These are phyloP conservation scores for Atrichornis clamosus DNA, from an alignment of 2,113 vertebrate species.

Conservation along the genomic window DNA sequence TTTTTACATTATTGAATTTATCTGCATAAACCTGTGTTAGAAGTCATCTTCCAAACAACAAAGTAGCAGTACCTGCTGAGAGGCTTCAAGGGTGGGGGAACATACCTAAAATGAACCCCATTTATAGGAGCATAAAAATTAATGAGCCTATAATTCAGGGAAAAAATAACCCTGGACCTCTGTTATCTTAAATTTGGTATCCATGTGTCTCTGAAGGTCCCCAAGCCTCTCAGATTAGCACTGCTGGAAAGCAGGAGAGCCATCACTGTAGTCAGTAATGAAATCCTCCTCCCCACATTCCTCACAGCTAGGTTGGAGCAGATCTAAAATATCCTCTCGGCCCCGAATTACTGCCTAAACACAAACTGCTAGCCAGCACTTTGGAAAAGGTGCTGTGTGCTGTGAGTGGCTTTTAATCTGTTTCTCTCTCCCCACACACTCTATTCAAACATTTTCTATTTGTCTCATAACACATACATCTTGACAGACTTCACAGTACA, in stretches of 20 bases:
- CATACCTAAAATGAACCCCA: background rate
- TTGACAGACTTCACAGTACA: background rate
- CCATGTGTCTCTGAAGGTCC: background rate
- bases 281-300: background rate
- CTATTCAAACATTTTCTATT: background rate
- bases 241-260: background rate
- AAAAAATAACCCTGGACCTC: background rate
- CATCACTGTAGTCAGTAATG: background rate
- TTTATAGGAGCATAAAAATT: background rate
- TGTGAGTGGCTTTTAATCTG: background rate
- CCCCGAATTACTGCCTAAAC: background rate
- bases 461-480: slow-evolving; percentile 22
- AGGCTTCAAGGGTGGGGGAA: background rate
- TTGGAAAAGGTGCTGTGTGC: background rate
- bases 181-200: background rate
- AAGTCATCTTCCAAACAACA: background rate
- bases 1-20: background rate
- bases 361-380: background rate
- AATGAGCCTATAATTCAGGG: background rate
- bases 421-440: background rate
- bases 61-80: background rate
- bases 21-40: background rate
- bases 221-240: background rate
- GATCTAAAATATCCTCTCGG: background rate
- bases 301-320: background rate